Evolutionary conservation across 2,888 invertebrate genomes (phyloP).

Genomic region (Polyploca ridens): DNA sequence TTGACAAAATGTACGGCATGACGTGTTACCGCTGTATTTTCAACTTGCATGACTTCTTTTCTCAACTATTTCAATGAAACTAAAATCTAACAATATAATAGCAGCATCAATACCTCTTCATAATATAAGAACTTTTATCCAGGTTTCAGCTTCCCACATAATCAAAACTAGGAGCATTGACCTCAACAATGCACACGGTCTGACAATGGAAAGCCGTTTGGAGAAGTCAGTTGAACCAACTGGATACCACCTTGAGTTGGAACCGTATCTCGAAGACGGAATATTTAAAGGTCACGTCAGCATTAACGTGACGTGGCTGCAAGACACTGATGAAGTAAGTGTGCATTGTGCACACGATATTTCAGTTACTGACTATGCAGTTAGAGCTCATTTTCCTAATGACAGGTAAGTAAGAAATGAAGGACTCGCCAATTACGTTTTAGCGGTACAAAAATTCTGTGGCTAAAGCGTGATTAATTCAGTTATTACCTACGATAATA

Average conservation of each 20-base stretch:
- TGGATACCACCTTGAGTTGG: constrained; percentile 87
- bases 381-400: constrained; percentile 58
- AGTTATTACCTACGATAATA: neutral
- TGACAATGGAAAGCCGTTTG: constrained; percentile 86
- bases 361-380: constrained; percentile 81
- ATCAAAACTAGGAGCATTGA: constrained; percentile 87
- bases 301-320: constrained; percentile 88
- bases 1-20: too few relatives aligned
- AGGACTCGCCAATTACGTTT: too few relatives aligned
- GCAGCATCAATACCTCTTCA: too few relatives aligned
- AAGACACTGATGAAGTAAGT: constrained; percentile 85
- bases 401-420: constrained; percentile 53
- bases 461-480: constrained; percentile 4
- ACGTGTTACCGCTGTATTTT: too few relatives aligned
- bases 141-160: constrained; percentile 60
- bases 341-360: constrained; percentile 88
- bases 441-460: neutral
- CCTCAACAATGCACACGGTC: constrained; percentile 87
- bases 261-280: constrained; percentile 87
- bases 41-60: too few relatives aligned
- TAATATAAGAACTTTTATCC: constrained; percentile 9
- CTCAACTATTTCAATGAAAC: too few relatives aligned
- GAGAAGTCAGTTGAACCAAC: constrained; percentile 86
- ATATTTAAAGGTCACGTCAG: constrained; percentile 87
- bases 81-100: too few relatives aligned